Evolutionary conservation across 2,888 invertebrate genomes (phyloP).

Genomic region (Teleogryllus oceanicus): DNA sequence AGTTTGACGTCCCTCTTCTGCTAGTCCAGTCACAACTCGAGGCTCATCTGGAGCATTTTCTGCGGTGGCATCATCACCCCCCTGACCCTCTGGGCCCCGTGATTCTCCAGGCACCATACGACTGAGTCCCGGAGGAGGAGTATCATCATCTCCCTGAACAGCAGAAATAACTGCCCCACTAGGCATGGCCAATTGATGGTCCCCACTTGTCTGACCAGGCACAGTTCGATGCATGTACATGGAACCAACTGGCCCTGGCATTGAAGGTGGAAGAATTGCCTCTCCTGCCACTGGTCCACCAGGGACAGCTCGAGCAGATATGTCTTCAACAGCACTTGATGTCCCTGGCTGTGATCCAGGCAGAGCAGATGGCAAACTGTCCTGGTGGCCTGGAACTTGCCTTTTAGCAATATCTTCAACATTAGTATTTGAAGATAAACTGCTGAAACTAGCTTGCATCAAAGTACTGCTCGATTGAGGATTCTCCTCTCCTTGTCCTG

Average conservation of each 20-base stretch:
- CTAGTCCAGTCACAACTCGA: conserved; percentile 38
- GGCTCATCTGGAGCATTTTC: conserved; percentile 30
- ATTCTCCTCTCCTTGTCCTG: not conserved
- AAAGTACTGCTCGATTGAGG: not conserved
- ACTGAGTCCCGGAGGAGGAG: conserved; percentile 51
- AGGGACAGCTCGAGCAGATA: not conserved
- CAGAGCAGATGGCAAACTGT: not conserved
- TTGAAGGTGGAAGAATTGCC: not conserved
- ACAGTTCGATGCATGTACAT: conserved; percentile 57
- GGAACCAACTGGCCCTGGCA: not conserved
- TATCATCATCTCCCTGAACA: conserved; percentile 45
- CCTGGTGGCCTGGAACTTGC: not conserved
- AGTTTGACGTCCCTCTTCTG: conserved; percentile 32
- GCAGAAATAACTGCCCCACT: conserved; percentile 22
- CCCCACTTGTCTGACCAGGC: conserved; percentile 54
- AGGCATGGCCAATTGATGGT: conserved; percentile 20
- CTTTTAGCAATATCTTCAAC: not conserved
- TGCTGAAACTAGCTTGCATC: not conserved
- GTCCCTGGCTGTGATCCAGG: not conserved
- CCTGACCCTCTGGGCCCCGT: conserved; percentile 37
- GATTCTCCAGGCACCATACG: conserved; percentile 39
- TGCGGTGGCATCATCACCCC: conserved; percentile 20
- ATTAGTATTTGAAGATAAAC: not conserved
- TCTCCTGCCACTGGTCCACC: not conserved
- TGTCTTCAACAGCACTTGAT: not conserved